phyloP scores from a whole-genome alignment of 1,140 invertebrate genomes.

The Ectropis grisescens region DNA sequence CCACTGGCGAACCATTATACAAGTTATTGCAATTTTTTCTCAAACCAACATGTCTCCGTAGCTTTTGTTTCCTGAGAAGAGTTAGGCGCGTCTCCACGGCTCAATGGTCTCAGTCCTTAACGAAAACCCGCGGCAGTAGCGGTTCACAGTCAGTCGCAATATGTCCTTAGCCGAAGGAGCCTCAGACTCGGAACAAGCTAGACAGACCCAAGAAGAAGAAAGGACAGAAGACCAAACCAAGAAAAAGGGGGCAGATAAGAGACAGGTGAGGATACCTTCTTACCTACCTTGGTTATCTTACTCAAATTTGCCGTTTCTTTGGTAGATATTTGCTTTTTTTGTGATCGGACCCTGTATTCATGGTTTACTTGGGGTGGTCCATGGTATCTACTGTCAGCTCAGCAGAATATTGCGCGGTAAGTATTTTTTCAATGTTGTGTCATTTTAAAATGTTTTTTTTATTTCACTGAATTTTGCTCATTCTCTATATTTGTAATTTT shows the following conservation, averaged over 20 bases:
- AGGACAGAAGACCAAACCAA: slow-evolving; percentile 8
- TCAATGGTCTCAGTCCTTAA: slow-evolving; percentile 22
- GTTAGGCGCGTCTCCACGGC: slow-evolving; percentile 41
- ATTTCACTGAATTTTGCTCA: too few species aligned
- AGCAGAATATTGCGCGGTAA: too few species aligned
- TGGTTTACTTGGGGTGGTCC: too few species aligned
- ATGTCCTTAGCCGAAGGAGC: slow-evolving; percentile 60
- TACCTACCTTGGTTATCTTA: background rate
- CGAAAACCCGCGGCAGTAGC: slow-evolving; percentile 29
- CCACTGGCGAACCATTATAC: too few species aligned
- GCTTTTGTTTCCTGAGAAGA: slow-evolving; percentile 5
- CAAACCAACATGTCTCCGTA: slow-evolving; percentile 22
- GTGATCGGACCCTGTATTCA: too few species aligned
- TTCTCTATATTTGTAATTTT: too few species aligned
- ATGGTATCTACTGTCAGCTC: too few species aligned
- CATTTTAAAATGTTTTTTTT: too few species aligned
- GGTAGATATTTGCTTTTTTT: too few species aligned
- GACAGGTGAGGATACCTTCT: slow-evolving; percentile 22
- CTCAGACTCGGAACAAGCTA: slow-evolving; percentile 49
- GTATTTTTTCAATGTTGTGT: too few species aligned
- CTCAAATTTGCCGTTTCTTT: too few species aligned
- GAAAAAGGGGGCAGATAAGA: slow-evolving; percentile 27
- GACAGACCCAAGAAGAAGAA: slow-evolving; percentile 17
- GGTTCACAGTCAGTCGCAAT: slow-evolving; percentile 31
- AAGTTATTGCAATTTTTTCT: too few species aligned